Evolutionary conservation across 2,113 vertebrate species (phyloP).

Genomic region (Mormyrus iriodes): DNA sequence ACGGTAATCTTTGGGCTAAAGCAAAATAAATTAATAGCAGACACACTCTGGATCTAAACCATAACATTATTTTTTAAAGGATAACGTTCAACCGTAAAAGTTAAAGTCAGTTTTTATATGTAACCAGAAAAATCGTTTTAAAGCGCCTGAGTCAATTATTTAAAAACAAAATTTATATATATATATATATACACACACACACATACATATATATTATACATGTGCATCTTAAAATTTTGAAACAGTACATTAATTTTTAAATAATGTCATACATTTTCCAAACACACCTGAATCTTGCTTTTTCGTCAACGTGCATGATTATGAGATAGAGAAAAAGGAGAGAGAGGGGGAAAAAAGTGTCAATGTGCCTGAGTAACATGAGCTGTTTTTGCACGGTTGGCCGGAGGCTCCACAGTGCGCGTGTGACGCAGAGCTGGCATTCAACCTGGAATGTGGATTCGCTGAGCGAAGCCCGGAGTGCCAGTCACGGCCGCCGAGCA

Average conservation of each 20-base stretch:
- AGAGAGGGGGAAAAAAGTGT: not conserved
- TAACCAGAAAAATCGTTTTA: not conserved
- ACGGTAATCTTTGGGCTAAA: not conserved
- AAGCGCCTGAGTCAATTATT: not conserved
- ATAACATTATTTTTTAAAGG: not conserved
- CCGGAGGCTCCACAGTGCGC: constrained; percentile 15
- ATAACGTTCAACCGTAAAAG: not conserved
- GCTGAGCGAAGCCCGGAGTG: constrained; percentile 37
- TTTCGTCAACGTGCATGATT: not conserved
- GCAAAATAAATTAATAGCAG: not conserved
- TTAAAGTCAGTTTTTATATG: not conserved
- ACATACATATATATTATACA: no score
- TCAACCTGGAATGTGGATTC: constrained; percentile 54
- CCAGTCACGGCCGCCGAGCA: constrained; percentile 42
- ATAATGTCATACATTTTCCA: not conserved
- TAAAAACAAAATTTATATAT: not conserved
- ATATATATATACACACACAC: no score
- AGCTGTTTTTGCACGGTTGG: constrained; percentile 42
- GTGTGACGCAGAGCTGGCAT: constrained; percentile 44
- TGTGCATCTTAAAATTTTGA: not conserved
- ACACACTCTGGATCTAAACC: not conserved
- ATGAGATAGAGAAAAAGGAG: not conserved
- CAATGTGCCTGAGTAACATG: not conserved
- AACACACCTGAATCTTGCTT: not conserved
- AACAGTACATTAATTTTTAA: not conserved